phyloP scores from a whole-genome alignment of 2,888 invertebrate genomes.

The Nipponacmea schrenckii region DNA sequence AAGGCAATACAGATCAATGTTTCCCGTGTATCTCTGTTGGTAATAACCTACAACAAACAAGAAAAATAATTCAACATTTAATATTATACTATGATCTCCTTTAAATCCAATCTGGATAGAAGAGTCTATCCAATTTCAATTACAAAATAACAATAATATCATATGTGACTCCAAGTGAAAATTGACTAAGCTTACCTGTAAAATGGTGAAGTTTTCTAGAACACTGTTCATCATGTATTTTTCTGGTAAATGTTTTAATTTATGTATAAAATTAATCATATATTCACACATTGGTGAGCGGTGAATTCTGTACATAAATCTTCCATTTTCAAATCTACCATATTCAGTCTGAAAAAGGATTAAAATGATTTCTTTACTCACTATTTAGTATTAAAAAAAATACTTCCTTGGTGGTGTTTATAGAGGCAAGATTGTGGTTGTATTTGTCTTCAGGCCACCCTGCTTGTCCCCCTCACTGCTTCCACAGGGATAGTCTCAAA shows the following conservation, averaged over 20 bases:
- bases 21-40: constrained; percentile 97
- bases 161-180: too few species aligned
- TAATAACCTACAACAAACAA: constrained; percentile 83
- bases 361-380: too few species aligned
- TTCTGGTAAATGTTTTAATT: constrained; percentile 97
- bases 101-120: too few species aligned
- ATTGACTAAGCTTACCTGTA: constrained; percentile 79
- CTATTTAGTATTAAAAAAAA: too few species aligned
- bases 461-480: too few species aligned
- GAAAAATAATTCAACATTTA: constrained; percentile 5
- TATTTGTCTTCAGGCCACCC: too few species aligned
- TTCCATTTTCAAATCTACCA: constrained; percentile 84
- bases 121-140: too few species aligned
- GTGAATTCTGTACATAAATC: constrained; percentile 95
- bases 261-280: constrained; percentile 99
- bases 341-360: constrained; percentile 79
- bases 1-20: constrained; percentile 97
- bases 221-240: constrained; percentile 99
- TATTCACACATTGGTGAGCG: constrained; percentile 99
- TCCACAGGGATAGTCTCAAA: too few species aligned
- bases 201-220: constrained; percentile 98
- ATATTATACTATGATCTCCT: too few species aligned
- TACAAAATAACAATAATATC: too few species aligned
- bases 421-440: too few species aligned
- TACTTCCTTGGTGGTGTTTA: too few species aligned